Evolutionary conservation across 2,113 vertebrate species (phyloP).

Genomic region (Melanotaenia duboulayi): DNA sequence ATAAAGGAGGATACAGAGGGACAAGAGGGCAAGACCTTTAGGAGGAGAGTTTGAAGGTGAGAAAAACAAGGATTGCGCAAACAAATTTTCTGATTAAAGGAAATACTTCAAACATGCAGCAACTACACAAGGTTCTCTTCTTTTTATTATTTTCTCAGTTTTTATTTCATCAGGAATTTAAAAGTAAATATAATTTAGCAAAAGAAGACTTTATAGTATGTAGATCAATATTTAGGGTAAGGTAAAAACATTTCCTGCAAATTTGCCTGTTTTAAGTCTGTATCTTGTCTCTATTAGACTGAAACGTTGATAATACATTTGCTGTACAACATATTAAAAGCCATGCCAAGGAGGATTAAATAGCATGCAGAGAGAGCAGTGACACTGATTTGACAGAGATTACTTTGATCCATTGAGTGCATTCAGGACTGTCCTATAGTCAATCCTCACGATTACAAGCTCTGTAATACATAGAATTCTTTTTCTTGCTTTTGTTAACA

Average conservation of each 20-base stretch:
- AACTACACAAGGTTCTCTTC: neutral
- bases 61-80: neutral
- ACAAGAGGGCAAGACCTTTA: conserved; percentile 25
- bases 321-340: conserved; percentile 41
- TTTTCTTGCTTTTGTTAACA: neutral
- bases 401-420: conserved; percentile 63
- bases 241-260: neutral
- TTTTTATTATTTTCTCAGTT: neutral
- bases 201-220: neutral
- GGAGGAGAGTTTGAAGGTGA: conserved; percentile 7
- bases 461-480: conserved; percentile 3
- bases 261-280: neutral
- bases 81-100: neutral
- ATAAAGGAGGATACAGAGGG: conserved; percentile 17
- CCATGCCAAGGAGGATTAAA: conserved; percentile 58
- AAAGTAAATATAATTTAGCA: neutral
- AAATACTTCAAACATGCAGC: neutral
- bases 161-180: neutral
- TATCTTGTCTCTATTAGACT: conserved; percentile 19
- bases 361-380: conserved; percentile 46
- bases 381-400: conserved; percentile 69
- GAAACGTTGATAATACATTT: conserved; percentile 30
- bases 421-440: conserved; percentile 18
- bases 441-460: conserved; percentile 16
- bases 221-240: neutral